A percentile compares a stretch with the other conserved stretches of the same genome.
These are phyloP conservation scores for Isotomurus palustris DNA, from an alignment of 2,888 invertebrate genomes.

Conservation along the genomic window DNA sequence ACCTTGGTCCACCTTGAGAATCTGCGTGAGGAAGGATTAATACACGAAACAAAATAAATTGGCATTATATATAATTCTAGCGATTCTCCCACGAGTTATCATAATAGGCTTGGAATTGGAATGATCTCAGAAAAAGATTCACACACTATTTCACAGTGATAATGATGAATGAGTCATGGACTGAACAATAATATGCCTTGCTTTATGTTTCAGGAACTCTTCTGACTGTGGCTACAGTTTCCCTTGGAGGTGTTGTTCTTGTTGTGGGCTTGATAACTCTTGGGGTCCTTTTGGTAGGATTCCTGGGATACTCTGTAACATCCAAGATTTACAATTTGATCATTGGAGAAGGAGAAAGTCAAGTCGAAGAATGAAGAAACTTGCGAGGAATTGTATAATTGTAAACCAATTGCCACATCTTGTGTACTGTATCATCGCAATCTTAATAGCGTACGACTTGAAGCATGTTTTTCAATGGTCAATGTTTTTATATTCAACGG, in stretches of 20 bases:
- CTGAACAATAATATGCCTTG: neutral
- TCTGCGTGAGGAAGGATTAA: too few species aligned
- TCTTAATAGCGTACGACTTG: too few species aligned
- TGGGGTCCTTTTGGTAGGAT: constrained; percentile 16
- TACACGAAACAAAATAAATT: too few species aligned
- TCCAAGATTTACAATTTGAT: constrained; percentile 25
- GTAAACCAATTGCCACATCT: too few species aligned
- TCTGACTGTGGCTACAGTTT: constrained; percentile 30
- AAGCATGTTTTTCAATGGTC: too few species aligned
- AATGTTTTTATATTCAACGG: too few species aligned
- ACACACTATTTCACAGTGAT: neutral
- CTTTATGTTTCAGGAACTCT: constrained; percentile 27
- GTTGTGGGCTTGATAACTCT: constrained; percentile 27
- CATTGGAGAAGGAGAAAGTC: constrained; percentile 17
- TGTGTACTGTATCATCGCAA: too few species aligned
- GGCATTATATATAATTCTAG: too few species aligned
- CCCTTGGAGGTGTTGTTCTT: constrained; percentile 31
- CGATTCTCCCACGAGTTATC: neutral
- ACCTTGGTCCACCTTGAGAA: too few species aligned
- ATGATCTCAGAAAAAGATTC: neutral
- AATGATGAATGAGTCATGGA: neutral
- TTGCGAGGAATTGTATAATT: too few species aligned
- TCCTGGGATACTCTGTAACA: constrained; percentile 31
- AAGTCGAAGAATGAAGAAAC: too few species aligned
- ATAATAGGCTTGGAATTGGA: neutral